Percentiles rank a stretch among this genome's conserved stretches.
Conservation (phyloP, 2,888 invertebrate genomes). For the Synergus laeviventris region DNA sequence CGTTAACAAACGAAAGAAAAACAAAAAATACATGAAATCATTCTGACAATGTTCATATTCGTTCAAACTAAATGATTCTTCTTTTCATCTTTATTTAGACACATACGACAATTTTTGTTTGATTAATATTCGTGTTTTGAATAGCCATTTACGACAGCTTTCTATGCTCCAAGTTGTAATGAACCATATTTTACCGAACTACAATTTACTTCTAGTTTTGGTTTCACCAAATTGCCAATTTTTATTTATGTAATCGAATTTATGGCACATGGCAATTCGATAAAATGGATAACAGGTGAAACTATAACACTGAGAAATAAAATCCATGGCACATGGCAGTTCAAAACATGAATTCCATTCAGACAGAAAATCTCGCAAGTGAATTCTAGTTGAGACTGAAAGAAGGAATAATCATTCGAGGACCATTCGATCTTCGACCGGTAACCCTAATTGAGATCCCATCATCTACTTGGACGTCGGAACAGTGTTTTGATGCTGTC, state of each 20-base stretch:
- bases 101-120: not conserved
- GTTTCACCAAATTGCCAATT: no score
- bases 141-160: no score
- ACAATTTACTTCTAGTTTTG: no score
- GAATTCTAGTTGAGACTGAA: not conserved
- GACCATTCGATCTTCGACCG: conserved; percentile 46
- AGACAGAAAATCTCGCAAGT: not conserved
- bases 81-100: conserved; percentile 16
- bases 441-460: conserved; percentile 17
- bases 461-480: conserved; percentile 75
- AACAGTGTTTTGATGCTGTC: conserved; percentile 64
- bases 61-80: conserved; percentile 21
- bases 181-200: no score
- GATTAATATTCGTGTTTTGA: not conserved
- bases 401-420: conserved; percentile 2
- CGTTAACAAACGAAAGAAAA: conserved; percentile 39
- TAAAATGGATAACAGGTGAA: no score
- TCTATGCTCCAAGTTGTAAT: no score
- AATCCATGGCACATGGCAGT: not conserved
- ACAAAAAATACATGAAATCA: conserved; percentile 16
- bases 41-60: conserved; percentile 26
- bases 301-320: not conserved
- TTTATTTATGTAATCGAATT: no score
- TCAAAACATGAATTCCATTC: not conserved
- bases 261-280: no score